A percentile compares a stretch with the other conserved stretches of the same genome.
These are phyloP conservation scores for Trissolcus japonicus DNA, from an alignment of 2,888 invertebrate genomes.

Conservation along the genomic window DNA sequence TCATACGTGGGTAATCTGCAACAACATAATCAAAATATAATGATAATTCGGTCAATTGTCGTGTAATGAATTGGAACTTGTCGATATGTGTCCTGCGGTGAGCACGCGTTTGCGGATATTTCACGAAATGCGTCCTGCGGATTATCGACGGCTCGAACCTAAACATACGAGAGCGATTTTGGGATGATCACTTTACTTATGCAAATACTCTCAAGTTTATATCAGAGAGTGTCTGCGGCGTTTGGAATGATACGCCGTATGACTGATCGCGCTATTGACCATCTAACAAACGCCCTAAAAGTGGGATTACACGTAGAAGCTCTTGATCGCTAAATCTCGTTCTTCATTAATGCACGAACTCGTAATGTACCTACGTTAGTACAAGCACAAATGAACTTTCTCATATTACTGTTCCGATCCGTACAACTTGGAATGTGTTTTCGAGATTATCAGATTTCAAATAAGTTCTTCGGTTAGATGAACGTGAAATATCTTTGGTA, in stretches of 20 bases:
- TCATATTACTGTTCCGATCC: conserved; percentile 49
- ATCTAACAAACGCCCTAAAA: conserved; percentile 44
- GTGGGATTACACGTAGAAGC: conserved; percentile 22
- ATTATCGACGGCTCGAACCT: conserved; percentile 39
- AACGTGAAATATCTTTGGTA: conserved; percentile 36
- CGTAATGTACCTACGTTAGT: conserved; percentile 53
- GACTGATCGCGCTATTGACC: conserved; percentile 48
- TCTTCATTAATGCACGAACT: conserved; percentile 54
- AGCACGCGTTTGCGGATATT: conserved; percentile 30
- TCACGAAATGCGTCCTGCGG: conserved; percentile 48
- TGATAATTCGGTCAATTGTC: conserved; percentile 13
- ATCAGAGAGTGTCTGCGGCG: conserved; percentile 26
- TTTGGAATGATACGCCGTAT: conserved; percentile 33
- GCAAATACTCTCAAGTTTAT: conserved; percentile 47
- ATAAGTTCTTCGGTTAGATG: conserved; percentile 41
- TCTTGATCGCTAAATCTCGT: conserved; percentile 45
- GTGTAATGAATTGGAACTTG: conserved; percentile 19
- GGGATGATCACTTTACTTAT: conserved; percentile 47
- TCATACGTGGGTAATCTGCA: neutral
- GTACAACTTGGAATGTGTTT: conserved; percentile 50
- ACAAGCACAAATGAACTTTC: conserved; percentile 53
- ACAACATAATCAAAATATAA: neutral
- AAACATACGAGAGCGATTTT: conserved; percentile 40
- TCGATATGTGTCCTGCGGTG: neutral
- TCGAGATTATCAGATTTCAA: conserved; percentile 52